Conservation (phyloP, 2,113 vertebrate genomes). For the Rhegmatorhina hoffmannsi region DNA sequence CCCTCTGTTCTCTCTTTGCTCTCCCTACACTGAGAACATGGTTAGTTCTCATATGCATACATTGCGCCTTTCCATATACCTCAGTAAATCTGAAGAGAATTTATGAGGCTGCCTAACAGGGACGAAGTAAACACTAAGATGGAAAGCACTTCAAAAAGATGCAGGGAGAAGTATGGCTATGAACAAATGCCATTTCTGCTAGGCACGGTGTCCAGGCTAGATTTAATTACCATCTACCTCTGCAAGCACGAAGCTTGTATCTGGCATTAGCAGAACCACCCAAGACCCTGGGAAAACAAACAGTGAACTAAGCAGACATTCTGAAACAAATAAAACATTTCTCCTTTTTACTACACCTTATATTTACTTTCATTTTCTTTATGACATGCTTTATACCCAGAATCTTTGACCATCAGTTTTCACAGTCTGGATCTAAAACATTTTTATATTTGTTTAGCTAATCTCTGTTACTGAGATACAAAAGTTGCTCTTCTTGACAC, state of each 20-base stretch:
- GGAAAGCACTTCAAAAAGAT: background rate
- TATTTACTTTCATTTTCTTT: background rate
- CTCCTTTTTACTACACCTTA: background rate
- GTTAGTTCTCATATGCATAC: accelerated
- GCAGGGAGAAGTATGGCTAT: background rate
- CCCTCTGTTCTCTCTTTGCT: background rate
- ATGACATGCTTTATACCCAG: background rate
- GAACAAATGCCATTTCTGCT: background rate
- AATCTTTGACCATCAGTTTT: background rate
- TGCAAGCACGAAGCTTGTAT: background rate
- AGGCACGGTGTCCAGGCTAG: background rate
- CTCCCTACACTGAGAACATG: background rate
- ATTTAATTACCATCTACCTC: background rate
- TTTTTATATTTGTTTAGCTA: background rate
- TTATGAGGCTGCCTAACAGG: background rate
- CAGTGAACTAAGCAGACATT: background rate
- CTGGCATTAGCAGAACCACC: background rate
- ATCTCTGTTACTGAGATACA: background rate
- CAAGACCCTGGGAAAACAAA: background rate
- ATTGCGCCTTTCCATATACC: background rate
- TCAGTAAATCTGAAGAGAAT: background rate
- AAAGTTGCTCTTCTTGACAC: background rate
- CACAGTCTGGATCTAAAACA: background rate
- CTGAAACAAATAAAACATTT: background rate
- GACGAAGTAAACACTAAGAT: background rate